Percentiles rank a stretch among this genome's conserved stretches.
Conservation (phyloP, 2,113 vertebrate species). For the Lates calcarifer region DNA sequence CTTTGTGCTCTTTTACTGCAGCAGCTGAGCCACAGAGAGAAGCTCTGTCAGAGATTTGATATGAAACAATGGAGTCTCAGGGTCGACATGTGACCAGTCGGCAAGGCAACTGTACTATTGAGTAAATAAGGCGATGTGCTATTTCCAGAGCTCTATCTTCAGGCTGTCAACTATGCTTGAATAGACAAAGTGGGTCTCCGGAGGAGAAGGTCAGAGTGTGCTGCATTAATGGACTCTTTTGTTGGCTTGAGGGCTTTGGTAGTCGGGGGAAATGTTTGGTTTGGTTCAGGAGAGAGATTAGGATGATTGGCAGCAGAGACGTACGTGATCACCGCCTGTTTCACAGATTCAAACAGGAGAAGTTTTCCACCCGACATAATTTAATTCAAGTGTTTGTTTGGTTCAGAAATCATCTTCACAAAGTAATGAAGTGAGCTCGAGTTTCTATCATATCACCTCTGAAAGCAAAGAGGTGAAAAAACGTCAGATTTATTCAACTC, state of each 20-base stretch:
- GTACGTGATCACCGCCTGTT: background rate
- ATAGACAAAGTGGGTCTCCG: conserved; percentile 38
- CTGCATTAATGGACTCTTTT: conserved; percentile 36
- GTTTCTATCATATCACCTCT: too few species aligned
- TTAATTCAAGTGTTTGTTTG: background rate
- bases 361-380: background rate
- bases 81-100: conserved; percentile 65
- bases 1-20: background rate
- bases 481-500: too few species aligned
- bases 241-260: background rate
- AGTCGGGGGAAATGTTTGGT: conserved; percentile 17
- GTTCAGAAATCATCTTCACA: too few species aligned
- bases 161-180: conserved; percentile 45
- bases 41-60: conserved; percentile 29
- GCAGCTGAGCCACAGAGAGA: background rate
- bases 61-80: conserved; percentile 54
- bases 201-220: background rate
- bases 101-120: conserved; percentile 57
- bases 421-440: too few species aligned
- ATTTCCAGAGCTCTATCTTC: conserved; percentile 69
- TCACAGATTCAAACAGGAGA: background rate
- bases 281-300: conserved; percentile 20
- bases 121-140: conserved; percentile 62
- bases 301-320: background rate
- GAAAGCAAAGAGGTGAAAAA: too few species aligned